These are phyloP conservation scores for Anolis sagrei DNA, from an alignment of 2,113 vertebrate species.

Conservation along the genomic window DNA sequence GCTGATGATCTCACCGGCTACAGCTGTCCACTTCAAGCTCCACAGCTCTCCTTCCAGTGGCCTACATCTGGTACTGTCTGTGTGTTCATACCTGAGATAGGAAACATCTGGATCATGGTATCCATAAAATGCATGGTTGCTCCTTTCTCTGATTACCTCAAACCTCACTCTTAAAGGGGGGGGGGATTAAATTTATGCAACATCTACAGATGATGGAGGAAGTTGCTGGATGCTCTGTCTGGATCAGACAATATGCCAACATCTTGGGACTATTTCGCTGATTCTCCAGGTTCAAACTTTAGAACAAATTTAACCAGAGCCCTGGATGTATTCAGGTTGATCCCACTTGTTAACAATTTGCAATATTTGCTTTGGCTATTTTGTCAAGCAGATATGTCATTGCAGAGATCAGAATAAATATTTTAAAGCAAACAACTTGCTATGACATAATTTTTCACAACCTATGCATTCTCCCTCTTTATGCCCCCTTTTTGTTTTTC, in stretches of 20 bases:
- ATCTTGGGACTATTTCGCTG: neutral
- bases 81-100: conserved; percentile 54
- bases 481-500: no score
- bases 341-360: neutral
- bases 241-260: neutral
- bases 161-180: conserved; percentile 7
- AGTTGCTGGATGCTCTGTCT: accelerated
- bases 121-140: conserved; percentile 33
- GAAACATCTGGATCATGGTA: conserved; percentile 54
- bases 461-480: no score
- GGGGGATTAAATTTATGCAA: neutral
- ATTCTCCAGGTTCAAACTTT: neutral
- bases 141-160: neutral
- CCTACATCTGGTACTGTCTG: conserved; percentile 67
- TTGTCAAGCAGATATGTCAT: neutral
- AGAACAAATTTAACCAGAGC: neutral
- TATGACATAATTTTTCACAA: no score
- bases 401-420: neutral
- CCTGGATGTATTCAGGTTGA: neutral
- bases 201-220: neutral
- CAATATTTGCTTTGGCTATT: neutral
- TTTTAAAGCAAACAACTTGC: neutral
- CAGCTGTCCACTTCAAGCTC: conserved; percentile 71
- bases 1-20: conserved; percentile 76
- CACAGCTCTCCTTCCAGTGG: conserved; percentile 35